phyloP scores from a whole-genome alignment of 2,797 vertebrate genomes.

The Chelon auratus region DNA sequence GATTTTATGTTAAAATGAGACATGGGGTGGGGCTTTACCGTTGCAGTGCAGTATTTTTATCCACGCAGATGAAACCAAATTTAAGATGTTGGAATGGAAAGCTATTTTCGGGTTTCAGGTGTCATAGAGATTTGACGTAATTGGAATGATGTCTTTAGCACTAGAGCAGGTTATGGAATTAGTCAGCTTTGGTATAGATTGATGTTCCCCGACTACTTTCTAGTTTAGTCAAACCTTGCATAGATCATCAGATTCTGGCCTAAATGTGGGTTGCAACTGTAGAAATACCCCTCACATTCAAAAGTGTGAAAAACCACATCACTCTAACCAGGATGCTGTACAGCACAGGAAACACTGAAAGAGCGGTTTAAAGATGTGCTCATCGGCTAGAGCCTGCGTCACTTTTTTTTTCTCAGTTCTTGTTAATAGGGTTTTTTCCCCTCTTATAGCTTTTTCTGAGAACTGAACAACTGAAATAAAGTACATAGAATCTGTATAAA shows the following conservation, averaged over 20 bases:
- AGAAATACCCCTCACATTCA: slow-evolving; percentile 69
- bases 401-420: slow-evolving; percentile 59
- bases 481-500: slow-evolving; percentile 24
- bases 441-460: slow-evolving; percentile 59
- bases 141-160: slow-evolving; percentile 30
- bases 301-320: slow-evolving; percentile 75
- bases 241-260: slow-evolving; percentile 52
- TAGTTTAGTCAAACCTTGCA: slow-evolving; percentile 54
- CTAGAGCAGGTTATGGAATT: slow-evolving; percentile 44
- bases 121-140: slow-evolving; percentile 50
- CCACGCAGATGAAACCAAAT: background rate
- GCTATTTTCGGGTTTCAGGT: slow-evolving; percentile 26
- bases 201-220: slow-evolving; percentile 57
- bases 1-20: background rate
- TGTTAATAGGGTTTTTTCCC: slow-evolving; percentile 71
- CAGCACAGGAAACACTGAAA: slow-evolving; percentile 67
- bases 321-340: slow-evolving; percentile 72
- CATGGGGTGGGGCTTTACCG: background rate
- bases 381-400: slow-evolving; percentile 61
- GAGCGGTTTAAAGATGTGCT: slow-evolving; percentile 57
- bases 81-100: background rate
- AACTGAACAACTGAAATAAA: slow-evolving; percentile 51
- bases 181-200: slow-evolving; percentile 42
- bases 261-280: slow-evolving; percentile 63
- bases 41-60: background rate